Conservation (phyloP, 2,113 vertebrate species). For the Tupaia tana region DNA sequence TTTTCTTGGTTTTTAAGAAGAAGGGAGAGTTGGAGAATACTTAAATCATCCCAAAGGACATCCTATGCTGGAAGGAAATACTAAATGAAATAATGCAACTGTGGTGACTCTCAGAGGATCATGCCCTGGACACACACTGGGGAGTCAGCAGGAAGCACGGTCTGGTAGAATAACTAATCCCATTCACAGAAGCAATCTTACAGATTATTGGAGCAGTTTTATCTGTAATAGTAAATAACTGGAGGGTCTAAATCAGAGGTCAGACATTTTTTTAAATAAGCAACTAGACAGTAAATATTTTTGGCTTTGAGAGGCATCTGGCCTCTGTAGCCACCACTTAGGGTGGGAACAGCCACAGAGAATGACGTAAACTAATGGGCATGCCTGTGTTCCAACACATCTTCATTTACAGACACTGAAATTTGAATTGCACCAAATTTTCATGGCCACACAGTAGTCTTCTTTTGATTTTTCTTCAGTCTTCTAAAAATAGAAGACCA, state of each 20-base stretch:
- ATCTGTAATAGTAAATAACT: neutral
- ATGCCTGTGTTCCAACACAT: fast-evolving
- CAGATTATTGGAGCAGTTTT: neutral
- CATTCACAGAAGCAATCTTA: neutral
- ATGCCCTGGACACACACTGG: fast-evolving
- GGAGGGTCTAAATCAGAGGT: neutral
- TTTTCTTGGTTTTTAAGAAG: slow-evolving; percentile 56
- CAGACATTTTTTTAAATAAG: neutral
- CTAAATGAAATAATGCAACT: neutral
- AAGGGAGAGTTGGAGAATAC: slow-evolving; percentile 17
- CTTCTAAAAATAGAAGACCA: neutral
- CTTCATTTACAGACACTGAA: neutral
- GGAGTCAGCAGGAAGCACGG: neutral
- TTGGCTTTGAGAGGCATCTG: neutral
- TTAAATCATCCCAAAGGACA: slow-evolving; percentile 49
- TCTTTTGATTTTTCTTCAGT: slow-evolving; percentile 2
- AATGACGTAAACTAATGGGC: fast-evolving
- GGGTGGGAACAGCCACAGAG: fast-evolving
- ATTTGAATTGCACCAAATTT: neutral
- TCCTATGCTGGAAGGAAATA: slow-evolving; percentile 46
- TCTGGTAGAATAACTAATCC: neutral
- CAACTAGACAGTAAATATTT: neutral
- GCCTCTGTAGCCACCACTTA: neutral
- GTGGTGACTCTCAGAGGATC: neutral
- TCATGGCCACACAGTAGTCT: neutral